phyloP scores from a whole-genome alignment of 2,888 invertebrate genomes.

The Mesorhabditis sp. region DNA sequence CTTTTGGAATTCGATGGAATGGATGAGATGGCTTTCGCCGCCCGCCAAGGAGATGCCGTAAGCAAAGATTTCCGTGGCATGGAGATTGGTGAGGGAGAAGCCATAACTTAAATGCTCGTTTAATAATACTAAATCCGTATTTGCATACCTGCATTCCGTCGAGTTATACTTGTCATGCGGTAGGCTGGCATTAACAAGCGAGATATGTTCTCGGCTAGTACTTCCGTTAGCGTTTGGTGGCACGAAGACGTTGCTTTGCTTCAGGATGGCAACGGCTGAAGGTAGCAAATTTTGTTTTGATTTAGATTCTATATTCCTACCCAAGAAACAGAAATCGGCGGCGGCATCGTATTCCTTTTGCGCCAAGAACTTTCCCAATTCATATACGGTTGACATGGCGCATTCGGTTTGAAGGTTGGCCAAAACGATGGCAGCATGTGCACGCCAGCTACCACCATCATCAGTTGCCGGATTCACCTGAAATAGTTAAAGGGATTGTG shows the following conservation, averaged over 20 bases:
- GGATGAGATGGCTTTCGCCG: slow-evolving; percentile 21
- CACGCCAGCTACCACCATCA: slow-evolving; percentile 79
- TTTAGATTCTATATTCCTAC: background rate
- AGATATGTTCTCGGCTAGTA: slow-evolving; percentile 36
- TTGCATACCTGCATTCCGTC: background rate
- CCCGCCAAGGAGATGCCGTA: slow-evolving; percentile 36
- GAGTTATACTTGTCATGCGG: slow-evolving; percentile 41
- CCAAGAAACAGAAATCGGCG: slow-evolving; percentile 91
- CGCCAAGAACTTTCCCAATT: slow-evolving; percentile 46
- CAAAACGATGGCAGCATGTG: slow-evolving; percentile 90
- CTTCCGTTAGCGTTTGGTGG: background rate
- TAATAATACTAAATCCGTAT: background rate
- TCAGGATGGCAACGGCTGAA: background rate
- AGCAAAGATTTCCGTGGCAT: slow-evolving; percentile 52
- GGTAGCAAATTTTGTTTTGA: background rate
- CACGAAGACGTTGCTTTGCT: too few relatives aligned
- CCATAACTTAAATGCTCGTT: slow-evolving; percentile 13
- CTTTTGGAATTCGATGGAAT: slow-evolving; percentile 33
- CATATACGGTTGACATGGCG: slow-evolving; percentile 47
- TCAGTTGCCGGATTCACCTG: slow-evolving; percentile 55
- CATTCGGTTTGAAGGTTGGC: slow-evolving; percentile 55
- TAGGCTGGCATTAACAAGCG: slow-evolving; percentile 48
- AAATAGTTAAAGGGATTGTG: background rate
- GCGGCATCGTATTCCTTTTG: slow-evolving; percentile 78
- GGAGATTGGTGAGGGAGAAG: slow-evolving; percentile 42